These are phyloP conservation scores for Dipus sagitta DNA, from an alignment of 2,797 vertebrate species.

Conservation along the genomic window DNA sequence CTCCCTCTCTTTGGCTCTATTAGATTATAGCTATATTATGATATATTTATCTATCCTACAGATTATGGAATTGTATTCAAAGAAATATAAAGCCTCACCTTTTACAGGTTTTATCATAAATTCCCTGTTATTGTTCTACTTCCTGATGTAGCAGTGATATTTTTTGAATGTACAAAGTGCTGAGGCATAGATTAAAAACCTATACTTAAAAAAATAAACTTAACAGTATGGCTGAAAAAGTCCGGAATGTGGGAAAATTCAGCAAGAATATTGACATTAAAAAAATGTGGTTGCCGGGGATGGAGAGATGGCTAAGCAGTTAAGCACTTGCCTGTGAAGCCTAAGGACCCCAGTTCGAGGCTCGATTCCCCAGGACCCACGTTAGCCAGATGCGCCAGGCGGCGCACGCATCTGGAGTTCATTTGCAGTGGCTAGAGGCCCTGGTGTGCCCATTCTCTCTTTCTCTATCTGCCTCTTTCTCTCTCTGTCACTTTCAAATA, in stretches of 20 bases:
- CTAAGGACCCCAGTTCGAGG: no score
- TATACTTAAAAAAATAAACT: no score
- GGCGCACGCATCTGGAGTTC: no score
- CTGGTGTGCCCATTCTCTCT: no score
- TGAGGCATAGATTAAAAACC: slow-evolving; percentile 82
- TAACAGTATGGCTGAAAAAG: background rate
- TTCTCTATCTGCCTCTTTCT: no score
- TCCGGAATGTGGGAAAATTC: background rate
- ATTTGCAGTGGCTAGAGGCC: no score
- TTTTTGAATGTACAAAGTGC: slow-evolving; percentile 68
- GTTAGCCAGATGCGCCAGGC: no score
- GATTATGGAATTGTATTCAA: background rate
- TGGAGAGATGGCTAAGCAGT: no score
- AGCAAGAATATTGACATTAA: background rate
- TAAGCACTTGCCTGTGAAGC: no score
- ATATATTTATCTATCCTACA: background rate
- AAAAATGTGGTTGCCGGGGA: no score
- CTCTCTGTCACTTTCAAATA: no score
- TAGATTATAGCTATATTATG: background rate
- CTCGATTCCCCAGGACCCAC: no score
- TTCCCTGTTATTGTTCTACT: slow-evolving; percentile 33
- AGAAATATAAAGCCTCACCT: slow-evolving; percentile 12
- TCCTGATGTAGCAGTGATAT: slow-evolving; percentile 52
- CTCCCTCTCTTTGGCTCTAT: background rate
- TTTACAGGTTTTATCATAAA: background rate